phyloP scores from a whole-genome alignment of 2,113 vertebrate genomes.

The Etheostoma spectabile region DNA sequence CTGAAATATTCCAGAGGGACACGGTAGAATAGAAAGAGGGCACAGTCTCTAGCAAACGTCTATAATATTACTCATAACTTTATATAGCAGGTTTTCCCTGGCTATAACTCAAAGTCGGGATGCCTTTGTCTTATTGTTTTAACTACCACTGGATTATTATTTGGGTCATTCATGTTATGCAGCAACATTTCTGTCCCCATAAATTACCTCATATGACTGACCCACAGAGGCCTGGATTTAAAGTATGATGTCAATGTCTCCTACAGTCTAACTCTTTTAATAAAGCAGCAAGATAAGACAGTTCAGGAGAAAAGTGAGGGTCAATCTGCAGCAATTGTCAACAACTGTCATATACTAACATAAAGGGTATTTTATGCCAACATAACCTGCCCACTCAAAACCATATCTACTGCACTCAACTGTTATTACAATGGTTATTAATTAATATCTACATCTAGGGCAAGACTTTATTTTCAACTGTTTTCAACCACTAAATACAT shows the following conservation, averaged over 20 bases:
- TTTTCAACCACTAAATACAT: not conserved
- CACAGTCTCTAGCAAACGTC: not conserved
- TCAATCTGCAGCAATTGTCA: not conserved
- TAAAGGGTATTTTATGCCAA: not conserved
- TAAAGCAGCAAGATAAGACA: too few relatives aligned
- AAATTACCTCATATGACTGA: too few relatives aligned
- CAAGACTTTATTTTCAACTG: not conserved
- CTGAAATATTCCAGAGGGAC: slow-evolving; percentile 80
- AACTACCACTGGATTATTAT: too few relatives aligned
- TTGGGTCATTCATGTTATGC: too few relatives aligned
- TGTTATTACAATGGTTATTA: not conserved
- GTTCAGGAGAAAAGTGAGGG: too few relatives aligned
- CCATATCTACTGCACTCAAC: not conserved
- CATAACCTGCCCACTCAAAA: not conserved
- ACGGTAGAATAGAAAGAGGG: not conserved
- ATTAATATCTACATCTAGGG: not conserved
- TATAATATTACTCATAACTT: not conserved
- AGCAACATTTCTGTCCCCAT: too few relatives aligned
- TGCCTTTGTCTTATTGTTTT: too few relatives aligned
- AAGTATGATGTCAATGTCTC: too few relatives aligned
- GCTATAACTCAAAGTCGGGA: too few relatives aligned
- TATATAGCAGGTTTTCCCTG: not conserved
- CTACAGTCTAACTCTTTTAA: too few relatives aligned
- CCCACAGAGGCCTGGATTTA: too few relatives aligned
- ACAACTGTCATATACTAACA: not conserved